Conservation (phyloP, 2,888 invertebrate species). For the Tribolium freemani region DNA sequence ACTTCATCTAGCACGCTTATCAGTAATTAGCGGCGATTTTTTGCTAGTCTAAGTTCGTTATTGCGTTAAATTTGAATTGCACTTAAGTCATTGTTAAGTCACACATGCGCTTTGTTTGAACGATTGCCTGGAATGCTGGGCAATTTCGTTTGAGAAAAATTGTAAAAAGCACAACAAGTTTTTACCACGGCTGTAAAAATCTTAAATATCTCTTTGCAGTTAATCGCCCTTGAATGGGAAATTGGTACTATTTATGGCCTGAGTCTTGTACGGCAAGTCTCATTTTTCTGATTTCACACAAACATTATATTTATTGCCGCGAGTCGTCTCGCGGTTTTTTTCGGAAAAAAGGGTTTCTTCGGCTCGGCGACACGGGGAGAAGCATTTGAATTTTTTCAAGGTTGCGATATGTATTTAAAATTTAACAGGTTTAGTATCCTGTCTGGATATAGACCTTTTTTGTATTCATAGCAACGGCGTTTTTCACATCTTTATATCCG, state of each 20-base stretch:
- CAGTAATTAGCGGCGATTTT: not conserved
- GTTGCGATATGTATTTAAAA: conserved; percentile 41
- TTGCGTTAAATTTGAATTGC: conserved; percentile 22
- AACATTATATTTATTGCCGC: conserved; percentile 31
- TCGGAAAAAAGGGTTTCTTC: conserved; percentile 23
- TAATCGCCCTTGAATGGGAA: conserved; percentile 45
- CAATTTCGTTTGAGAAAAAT: conserved; percentile 36
- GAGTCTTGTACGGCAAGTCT: conserved; percentile 20
- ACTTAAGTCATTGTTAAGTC: conserved; percentile 11
- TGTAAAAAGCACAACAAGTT: conserved; percentile 42
- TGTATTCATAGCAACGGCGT: conserved; percentile 37
- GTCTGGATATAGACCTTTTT: conserved; percentile 42
- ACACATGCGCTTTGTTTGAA: conserved; percentile 36
- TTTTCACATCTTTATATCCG: conserved; percentile 39
- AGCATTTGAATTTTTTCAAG: conserved; percentile 44
- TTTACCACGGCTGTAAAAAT: conserved; percentile 44
- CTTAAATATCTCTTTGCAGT: conserved; percentile 39
- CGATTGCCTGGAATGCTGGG: conserved; percentile 38
- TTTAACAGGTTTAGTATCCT: conserved; percentile 42
- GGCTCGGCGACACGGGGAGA: conserved; percentile 15
- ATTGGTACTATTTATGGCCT: conserved; percentile 40
- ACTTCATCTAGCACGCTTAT: not conserved
- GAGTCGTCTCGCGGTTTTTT: conserved; percentile 23
- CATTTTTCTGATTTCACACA: conserved; percentile 29
- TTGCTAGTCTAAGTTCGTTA: not conserved